Conservation (phyloP, 92 coral and sea anemone species). For the Meandrina meandrites region DNA sequence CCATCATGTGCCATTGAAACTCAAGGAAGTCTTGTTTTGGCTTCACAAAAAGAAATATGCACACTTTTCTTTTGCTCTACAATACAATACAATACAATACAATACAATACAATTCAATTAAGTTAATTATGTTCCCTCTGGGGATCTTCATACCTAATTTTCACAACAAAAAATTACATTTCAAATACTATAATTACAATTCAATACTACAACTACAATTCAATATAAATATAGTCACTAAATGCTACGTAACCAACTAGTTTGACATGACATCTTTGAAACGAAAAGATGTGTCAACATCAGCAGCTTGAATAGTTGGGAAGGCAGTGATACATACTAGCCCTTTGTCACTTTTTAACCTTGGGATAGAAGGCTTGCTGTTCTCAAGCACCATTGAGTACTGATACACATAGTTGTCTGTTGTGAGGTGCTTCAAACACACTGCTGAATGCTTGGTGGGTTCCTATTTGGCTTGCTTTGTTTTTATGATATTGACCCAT, state of each 20-base stretch:
- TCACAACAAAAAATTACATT: too few species aligned
- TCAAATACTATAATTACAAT: too few species aligned
- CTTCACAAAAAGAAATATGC: neutral
- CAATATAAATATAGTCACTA: too few species aligned
- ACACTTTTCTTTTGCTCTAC: conserved; percentile 8
- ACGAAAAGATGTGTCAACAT: neutral
- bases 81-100: too few species aligned
- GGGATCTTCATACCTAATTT: too few species aligned
- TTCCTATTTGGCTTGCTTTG: conserved; percentile 2
- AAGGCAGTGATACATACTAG: neutral
- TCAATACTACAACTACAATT: too few species aligned
- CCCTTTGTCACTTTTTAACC: neutral
- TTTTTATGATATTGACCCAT: neutral
- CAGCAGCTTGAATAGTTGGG: neutral
- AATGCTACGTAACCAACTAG: too few species aligned
- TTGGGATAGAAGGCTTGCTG: neutral
- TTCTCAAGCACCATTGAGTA: neutral
- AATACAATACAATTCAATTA: too few species aligned
- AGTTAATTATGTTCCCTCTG: too few species aligned
- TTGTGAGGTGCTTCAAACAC: neutral
- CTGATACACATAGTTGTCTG: neutral
- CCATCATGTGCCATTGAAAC: neutral
- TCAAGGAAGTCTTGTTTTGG: neutral
- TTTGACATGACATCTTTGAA: too few species aligned
- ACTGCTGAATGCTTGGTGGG: neutral